phyloP scores from a whole-genome alignment of 2,888 invertebrate genomes.

The Orthosia gracilis region DNA sequence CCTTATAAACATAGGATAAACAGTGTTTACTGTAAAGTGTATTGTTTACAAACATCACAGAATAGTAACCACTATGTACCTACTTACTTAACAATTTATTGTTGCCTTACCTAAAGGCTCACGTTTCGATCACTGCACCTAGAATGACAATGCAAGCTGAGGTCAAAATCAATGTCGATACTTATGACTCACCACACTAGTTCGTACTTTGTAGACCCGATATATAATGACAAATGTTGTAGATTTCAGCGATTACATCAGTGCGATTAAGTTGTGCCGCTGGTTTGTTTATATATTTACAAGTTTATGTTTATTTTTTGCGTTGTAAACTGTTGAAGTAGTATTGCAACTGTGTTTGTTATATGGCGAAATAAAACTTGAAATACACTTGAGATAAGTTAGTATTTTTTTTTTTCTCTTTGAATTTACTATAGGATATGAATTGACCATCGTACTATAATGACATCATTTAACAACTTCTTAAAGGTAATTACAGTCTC shows the following conservation, averaged over 20 bases:
- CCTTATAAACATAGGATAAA: too few relatives aligned
- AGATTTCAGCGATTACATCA: slow-evolving; percentile 66
- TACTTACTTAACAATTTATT: slow-evolving; percentile 8
- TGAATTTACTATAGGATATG: not conserved
- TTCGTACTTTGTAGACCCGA: slow-evolving; percentile 38
- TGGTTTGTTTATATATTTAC: slow-evolving; percentile 20
- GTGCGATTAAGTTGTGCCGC: slow-evolving; percentile 40
- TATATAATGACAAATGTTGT: slow-evolving; percentile 46
- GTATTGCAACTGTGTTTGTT: slow-evolving; percentile 12
- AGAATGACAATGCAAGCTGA: slow-evolving; percentile 48
- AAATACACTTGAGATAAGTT: slow-evolving; percentile 6
- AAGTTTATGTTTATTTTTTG: slow-evolving; percentile 6
- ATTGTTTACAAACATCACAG: slow-evolving; percentile 17
- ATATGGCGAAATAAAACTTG: slow-evolving; percentile 3
- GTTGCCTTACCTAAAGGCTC: slow-evolving; percentile 12
- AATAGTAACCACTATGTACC: not conserved
- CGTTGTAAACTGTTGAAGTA: not conserved
- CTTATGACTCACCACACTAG: slow-evolving; percentile 62
- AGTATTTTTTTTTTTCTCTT: not conserved
- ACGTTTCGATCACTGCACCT: slow-evolving; percentile 25
- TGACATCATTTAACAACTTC: not conserved
- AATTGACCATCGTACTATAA: not conserved
- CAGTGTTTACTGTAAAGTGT: too few relatives aligned
- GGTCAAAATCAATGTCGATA: slow-evolving; percentile 68
- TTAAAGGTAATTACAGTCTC: not conserved